Evolutionary conservation across 2,888 invertebrate genomes (phyloP).

Genomic region (Scelioninae gen. 1): DNA sequence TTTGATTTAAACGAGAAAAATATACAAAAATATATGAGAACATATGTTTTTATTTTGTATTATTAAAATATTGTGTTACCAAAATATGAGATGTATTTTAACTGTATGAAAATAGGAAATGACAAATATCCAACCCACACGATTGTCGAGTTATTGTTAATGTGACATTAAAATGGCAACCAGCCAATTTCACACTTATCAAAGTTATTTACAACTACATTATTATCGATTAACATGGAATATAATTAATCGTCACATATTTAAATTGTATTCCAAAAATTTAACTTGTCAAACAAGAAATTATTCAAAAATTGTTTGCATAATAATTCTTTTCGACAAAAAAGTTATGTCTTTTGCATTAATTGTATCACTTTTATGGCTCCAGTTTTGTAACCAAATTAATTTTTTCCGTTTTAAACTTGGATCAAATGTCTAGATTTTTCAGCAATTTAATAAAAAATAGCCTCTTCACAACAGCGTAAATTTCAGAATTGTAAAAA

Average conservation of each 20-base stretch:
- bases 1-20: no score
- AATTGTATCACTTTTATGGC: no score
- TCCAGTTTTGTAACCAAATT: no score
- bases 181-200: constrained; percentile 51
- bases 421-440: no score
- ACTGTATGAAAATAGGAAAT: constrained; percentile 9
- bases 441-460: background rate
- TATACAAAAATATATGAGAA: background rate
- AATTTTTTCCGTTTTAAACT: no score
- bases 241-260: no score
- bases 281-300: no score
- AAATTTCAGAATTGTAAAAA: constrained; percentile 34
- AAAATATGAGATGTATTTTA: background rate
- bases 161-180: constrained; percentile 48
- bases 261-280: no score
- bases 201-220: constrained; percentile 32
- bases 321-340: no score
- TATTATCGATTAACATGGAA: no score
- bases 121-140: constrained; percentile 28
- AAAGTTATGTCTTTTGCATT: no score
- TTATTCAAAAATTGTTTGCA: no score
- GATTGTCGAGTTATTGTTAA: constrained; percentile 25
- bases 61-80: background rate
- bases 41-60: background rate
- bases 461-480: background rate